Base-by-base conservation (phyloP, 2,797 vertebrate genomes). In the Rhadinocentrus ornatus region DNA sequence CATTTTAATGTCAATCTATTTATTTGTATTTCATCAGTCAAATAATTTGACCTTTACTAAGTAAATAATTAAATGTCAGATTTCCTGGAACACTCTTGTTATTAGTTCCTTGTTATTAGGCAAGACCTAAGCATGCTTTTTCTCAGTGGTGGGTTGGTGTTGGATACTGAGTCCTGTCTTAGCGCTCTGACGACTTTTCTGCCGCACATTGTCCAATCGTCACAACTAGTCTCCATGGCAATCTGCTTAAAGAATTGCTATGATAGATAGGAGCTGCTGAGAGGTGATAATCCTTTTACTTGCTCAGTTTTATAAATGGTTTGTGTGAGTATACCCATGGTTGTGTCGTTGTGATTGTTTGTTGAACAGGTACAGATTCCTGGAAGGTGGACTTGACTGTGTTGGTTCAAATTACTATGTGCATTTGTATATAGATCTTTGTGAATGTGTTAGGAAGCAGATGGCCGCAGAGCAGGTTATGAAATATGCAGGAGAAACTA, bases 401-500 rank as follows among this genome's bases (percentile, higher is more conserved):
- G 44, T 55, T 37, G 27, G 53, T 75, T 62, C 41, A 11, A 72
- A 32, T 80, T 34, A 16, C n/a, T 68, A 41, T 32, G 46, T 58
- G 29, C 59, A 52, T 41, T 71, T 58, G 26, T 27, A 39, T 46
- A 46, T 62, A 35, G 46, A 29, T 62, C 54, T 56, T 75, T 16
- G 9, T 75, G 62, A 58, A 66, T 59, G 60, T 79, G 71, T 81
- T 50, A 50, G 62, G 53, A 55, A 89, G 71, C 84, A 88, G 82
- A 88, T 90, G 86, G 87, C 66, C 56, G 60, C 60, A 62, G 68
- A 81, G 55, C 72, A 88, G 80, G 79, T 83, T 73, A 73, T 87
- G 80, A 89, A 90, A 89, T 91, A 86, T 91, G 79, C 84, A 90
- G 75, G 62, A 88, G 73, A 62, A 68, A 66, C 74, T 35, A 65